Percentiles rank a stretch among this genome's conserved stretches.
phyloP scores from a whole-genome alignment of 30 jellyfish, hydroid and myxozoan species.

The Aurelia sp. region DNA sequence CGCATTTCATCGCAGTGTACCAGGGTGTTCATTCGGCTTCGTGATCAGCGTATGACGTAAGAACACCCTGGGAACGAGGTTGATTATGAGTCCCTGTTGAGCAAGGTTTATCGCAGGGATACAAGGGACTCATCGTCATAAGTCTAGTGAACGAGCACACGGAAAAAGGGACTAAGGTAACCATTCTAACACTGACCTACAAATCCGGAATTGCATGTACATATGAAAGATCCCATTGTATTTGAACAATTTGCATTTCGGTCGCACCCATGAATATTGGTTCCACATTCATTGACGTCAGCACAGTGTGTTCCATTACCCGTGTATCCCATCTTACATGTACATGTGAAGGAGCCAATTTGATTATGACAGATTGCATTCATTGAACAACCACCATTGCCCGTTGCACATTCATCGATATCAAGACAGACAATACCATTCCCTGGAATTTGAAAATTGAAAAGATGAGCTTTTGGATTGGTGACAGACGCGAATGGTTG shows the following conservation, averaged over 20 bases:
- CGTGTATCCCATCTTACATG: constrained; percentile 42
- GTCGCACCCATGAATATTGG: not conserved
- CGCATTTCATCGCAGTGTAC: too few species aligned
- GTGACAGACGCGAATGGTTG: too few species aligned
- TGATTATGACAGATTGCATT: constrained; percentile 27
- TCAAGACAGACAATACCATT: constrained; percentile 41
- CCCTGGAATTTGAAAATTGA: not conserved
- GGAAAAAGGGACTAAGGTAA: too few species aligned
- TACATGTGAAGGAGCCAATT: constrained; percentile 21
- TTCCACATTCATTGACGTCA: constrained; percentile 30
- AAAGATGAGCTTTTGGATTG: too few species aligned
- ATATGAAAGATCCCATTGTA: constrained; percentile 24
- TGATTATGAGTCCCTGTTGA: too few species aligned
- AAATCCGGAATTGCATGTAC: constrained; percentile 32
- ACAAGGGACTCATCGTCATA: too few species aligned
- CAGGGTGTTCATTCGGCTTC: too few species aligned
- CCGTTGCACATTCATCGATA: constrained; percentile 34
- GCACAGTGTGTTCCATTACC: constrained; percentile 7
- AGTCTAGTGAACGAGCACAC: too few species aligned
- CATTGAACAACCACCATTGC: constrained; percentile 3
- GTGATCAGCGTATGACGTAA: too few species aligned
- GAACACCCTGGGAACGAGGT: too few species aligned
- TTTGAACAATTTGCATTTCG: constrained; percentile 25
- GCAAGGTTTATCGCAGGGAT: too few species aligned
- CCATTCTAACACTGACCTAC: not conserved